phyloP scores from a whole-genome alignment of 2,113 vertebrate species.

The Engystomops pustulosus region DNA sequence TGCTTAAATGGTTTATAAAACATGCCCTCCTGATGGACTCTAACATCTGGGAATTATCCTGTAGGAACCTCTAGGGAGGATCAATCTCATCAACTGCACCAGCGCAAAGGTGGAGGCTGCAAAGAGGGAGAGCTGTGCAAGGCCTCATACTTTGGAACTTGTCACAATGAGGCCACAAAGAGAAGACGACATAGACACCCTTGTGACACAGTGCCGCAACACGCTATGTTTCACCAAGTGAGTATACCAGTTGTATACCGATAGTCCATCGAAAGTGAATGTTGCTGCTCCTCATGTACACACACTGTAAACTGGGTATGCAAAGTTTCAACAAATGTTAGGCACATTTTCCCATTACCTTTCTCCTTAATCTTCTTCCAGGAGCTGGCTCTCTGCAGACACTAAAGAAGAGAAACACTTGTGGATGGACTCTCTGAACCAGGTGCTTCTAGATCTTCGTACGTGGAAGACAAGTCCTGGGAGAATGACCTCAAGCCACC shows the following conservation, averaged over 20 bases:
- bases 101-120: conserved; percentile 70
- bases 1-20: background rate
- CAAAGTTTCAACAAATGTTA: too few relatives aligned
- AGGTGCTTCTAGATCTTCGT: conserved; percentile 55
- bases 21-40: too few relatives aligned
- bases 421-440: conserved; percentile 61
- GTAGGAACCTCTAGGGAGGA: conserved; percentile 74
- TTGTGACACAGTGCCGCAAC: conserved; percentile 69
- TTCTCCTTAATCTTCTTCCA: background rate
- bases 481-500: background rate
- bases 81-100: conserved; percentile 69
- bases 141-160: conserved; percentile 80
- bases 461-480: conserved; percentile 49
- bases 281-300: too few relatives aligned
- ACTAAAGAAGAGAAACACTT: conserved; percentile 46
- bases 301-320: too few relatives aligned
- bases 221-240: conserved; percentile 50
- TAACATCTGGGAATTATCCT: background rate
- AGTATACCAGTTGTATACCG: conserved; percentile 19
- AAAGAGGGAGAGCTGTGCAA: conserved; percentile 75
- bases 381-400: conserved; percentile 60
- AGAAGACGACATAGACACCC: conserved; percentile 60
- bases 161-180: conserved; percentile 64
- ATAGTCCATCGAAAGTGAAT: too few relatives aligned
- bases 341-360: background rate